A percentile compares a stretch with the other conserved stretches of the same genome.
phyloP scores from a whole-genome alignment of 2,113 vertebrate genomes.

The cattle (Bos taurus) region ARS-UCD2.0 NC_037350.1:24826501-24827000 shows the following conservation, averaged over 20 bases:
- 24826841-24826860: background rate
- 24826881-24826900: background rate
- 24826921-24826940: background rate
- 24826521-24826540: background rate
- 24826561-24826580: background rate
- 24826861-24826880: background rate
- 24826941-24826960: constrained; percentile 15
- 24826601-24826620: background rate
- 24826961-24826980: background rate
- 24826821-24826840: background rate
- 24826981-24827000: background rate
- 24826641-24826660: background rate
- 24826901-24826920: background rate
- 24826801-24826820: background rate
- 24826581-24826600: constrained; percentile 8
- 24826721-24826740: background rate
- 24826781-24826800: background rate
- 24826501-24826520: background rate
- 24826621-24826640: background rate
- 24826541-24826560: background rate
- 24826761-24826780: background rate
- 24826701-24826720: background rate
- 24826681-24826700: background rate
- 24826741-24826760: background rate
- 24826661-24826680: background rate